These are phyloP conservation scores for Sarcophaga subvicina DNA, from an alignment of 2,888 invertebrate genomes.

Conservation along the genomic window DNA sequence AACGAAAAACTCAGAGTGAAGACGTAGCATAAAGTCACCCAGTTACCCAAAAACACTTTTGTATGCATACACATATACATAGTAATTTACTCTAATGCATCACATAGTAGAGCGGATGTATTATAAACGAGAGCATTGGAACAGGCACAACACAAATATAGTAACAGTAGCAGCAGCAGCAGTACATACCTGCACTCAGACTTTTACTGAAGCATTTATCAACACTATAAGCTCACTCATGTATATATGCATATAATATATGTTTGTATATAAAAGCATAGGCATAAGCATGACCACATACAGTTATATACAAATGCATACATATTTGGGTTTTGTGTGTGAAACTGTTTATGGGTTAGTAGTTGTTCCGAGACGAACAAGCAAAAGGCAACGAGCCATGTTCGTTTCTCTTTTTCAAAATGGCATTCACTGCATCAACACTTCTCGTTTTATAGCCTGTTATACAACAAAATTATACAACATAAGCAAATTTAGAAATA, in stretches of 20 bases:
- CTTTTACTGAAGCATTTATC: background rate
- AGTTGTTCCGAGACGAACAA: background rate
- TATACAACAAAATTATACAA: slow-evolving; percentile 14
- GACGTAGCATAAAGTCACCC: too few species aligned
- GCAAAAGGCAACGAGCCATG: slow-evolving; percentile 3
- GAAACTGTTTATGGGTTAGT: slow-evolving; percentile 10
- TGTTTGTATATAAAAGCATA: background rate
- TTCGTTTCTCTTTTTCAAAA: slow-evolving; percentile 39
- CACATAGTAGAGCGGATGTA: slow-evolving; percentile 51
- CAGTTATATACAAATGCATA: background rate
- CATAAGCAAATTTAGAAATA: slow-evolving; percentile 45
- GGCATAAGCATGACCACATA: background rate
- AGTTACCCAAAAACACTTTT: slow-evolving; percentile 33
- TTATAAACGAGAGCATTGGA: slow-evolving; percentile 59
- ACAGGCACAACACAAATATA: slow-evolving; percentile 4
- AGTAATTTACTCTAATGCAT: slow-evolving; percentile 48
- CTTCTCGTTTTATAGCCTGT: slow-evolving; percentile 48
- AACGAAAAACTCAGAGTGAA: too few species aligned
- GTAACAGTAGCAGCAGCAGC: background rate
- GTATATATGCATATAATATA: background rate
- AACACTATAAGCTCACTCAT: slow-evolving; percentile 5
- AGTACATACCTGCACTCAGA: too few species aligned
- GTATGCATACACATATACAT: slow-evolving; percentile 55
- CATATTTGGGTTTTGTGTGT: background rate
- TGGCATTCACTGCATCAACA: slow-evolving; percentile 59